These are phyloP conservation scores for Rhabdomys pumilio DNA, from an alignment of 2,797 vertebrate species.

Conservation along the genomic window DNA sequence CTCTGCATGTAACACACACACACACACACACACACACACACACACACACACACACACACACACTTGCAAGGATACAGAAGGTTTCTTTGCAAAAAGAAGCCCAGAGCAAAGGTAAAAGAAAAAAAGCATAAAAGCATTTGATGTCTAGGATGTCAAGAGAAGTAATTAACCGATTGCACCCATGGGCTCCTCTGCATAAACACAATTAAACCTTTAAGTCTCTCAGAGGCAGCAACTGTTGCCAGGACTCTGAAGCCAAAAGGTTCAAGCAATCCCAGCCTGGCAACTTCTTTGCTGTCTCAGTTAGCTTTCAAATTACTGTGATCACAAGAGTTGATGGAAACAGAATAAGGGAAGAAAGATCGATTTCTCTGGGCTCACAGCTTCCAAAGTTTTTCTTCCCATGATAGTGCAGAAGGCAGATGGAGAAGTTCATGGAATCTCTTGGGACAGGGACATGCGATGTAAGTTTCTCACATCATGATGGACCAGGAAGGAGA, in stretches of 20 bases:
- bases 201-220: neutral
- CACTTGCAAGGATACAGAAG: neutral
- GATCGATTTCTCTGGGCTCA: neutral
- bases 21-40: neutral
- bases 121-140: neutral
- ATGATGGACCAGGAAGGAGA: neutral
- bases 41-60: too few species aligned
- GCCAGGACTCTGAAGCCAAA: neutral
- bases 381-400: neutral
- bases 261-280: neutral
- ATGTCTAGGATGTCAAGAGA: neutral
- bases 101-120: slow-evolving; percentile 36
- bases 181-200: neutral
- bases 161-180: neutral
- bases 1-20: neutral
- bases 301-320: neutral
- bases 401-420: neutral
- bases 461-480: neutral
- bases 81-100: neutral
- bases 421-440: neutral
- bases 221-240: neutral
- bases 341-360: neutral
- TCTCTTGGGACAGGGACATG: neutral
- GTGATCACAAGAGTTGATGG: neutral
- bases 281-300: neutral